Conservation (phyloP, 2,888 invertebrate species). For the Prosapia bicincta region DNA sequence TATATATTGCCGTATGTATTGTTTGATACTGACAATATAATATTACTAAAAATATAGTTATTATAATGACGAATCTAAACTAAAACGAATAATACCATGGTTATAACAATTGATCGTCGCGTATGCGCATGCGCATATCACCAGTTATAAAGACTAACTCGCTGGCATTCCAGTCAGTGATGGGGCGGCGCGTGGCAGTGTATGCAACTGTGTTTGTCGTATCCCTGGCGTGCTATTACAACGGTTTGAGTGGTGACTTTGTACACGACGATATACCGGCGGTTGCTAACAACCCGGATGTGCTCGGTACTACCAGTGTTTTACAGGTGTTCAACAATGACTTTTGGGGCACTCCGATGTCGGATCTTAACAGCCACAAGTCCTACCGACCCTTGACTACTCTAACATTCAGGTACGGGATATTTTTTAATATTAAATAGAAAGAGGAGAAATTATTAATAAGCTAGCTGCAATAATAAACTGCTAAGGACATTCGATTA, state of each 20-base stretch:
- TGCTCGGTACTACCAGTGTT: constrained; percentile 62
- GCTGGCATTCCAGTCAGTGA: not conserved
- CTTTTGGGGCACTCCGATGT: constrained; percentile 89
- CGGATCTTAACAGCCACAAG: constrained; percentile 78
- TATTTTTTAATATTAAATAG: no score
- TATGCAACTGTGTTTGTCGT: constrained; percentile 44
- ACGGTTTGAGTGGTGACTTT: constrained; percentile 74
- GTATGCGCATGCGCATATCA: not conserved
- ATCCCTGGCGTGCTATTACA: constrained; percentile 66
- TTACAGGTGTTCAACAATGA: constrained; percentile 68
- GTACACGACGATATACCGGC: constrained; percentile 88
- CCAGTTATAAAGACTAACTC: not conserved
- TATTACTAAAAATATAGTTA: no score
- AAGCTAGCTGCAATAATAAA: no score
- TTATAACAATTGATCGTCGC: not conserved
- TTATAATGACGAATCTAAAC: not conserved
- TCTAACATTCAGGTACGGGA: constrained; percentile 82
- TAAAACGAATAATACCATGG: not conserved
- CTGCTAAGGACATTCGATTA: no score
- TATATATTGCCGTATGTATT: no score
- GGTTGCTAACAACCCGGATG: constrained; percentile 76
- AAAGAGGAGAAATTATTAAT: no score
- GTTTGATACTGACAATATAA: no score
- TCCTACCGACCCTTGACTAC: constrained; percentile 82
- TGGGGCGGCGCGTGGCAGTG: constrained; percentile 7